Conservation (phyloP, 2,797 vertebrate species). For the Cetoscarus ocellatus region DNA sequence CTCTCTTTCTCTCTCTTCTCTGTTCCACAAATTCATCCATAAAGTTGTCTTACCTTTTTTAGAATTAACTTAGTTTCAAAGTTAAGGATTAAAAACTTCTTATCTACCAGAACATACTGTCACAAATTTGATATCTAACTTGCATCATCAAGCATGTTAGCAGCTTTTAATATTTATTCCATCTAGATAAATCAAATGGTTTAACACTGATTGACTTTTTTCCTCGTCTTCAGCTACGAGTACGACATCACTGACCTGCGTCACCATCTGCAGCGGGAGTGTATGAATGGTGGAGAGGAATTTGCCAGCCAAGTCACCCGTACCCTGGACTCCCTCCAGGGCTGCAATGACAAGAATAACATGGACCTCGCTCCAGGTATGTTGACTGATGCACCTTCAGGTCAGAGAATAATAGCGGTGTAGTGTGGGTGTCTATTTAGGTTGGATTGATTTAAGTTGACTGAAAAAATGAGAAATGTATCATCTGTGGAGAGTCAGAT, state of each 20-base stretch:
- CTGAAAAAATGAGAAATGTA: too few species aligned
- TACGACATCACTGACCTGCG: slow-evolving; percentile 98
- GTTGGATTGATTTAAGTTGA: too few species aligned
- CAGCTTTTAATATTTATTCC: slow-evolving; percentile 5
- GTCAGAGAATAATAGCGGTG: not conserved
- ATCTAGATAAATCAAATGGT: slow-evolving; percentile 7
- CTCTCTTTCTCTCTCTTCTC: too few species aligned
- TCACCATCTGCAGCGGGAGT: slow-evolving; percentile 97
- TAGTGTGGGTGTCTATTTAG: too few species aligned
- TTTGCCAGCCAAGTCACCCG: slow-evolving; percentile 97
- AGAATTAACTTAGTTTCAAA: not conserved
- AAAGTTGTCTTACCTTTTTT: too few species aligned
- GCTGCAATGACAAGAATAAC: slow-evolving; percentile 95
- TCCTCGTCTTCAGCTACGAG: slow-evolving; percentile 86
- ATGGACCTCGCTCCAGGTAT: slow-evolving; percentile 97
- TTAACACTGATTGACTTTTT: slow-evolving; percentile 26
- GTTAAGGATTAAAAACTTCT: not conserved
- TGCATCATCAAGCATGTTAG: slow-evolving; percentile 18
- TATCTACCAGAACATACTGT: slow-evolving; percentile 6
- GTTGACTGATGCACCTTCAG: slow-evolving; percentile 40
- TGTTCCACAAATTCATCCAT: too few species aligned
- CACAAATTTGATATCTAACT: slow-evolving; percentile 2
- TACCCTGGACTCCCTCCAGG: slow-evolving; percentile 96
- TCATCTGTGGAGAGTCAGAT: too few species aligned
- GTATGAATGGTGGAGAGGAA: slow-evolving; percentile 98